Base-by-base conservation (phyloP, 2,113 vertebrate species). In the Limnothrissa miodon region DNA sequence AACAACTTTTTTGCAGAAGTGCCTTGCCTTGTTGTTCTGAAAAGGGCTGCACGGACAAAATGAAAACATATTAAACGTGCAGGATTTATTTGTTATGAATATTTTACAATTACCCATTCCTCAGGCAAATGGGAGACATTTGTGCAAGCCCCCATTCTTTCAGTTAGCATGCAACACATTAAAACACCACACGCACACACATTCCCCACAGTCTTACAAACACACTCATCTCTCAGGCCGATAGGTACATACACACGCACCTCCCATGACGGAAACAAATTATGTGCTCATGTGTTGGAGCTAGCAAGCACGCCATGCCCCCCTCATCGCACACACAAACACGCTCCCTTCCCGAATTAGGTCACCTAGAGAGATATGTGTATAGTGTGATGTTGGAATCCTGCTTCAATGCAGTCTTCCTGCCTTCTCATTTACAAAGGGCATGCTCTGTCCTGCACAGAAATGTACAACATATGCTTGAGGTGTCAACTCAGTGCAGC, bases 361-460 rank as follows among this genome's bases (percentile, higher is more conserved):
- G 82, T 92, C 92, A 93, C 87, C n/a, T n/a, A n/a, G n/a, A 33
- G 87, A 88, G 80, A 39, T 46, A 48, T 39, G 1, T 33, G 21
- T 79, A 29, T 29, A 59, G 2, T 59, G n/a, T 59, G n/a, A n/a
- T 66, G 7, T 29, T 36, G 29, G 9, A 70, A 70, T 33, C 62
- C 62, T 70, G 29, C 25, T 36, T 70, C 62, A 70, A 29, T 36
- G 13, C 29, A 70, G 62, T 70, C 9, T 36, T 70, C 10, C 10
- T 70, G 4, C 13, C 62, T 70, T 29, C 62, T 33, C 29, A 15
- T 70, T 36, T 29, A 33, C 29, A 70, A 70, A 70, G 62, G 62
- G 62, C 29, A 70, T 10, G 42, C 33, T 36, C 25, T 36, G 29
- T 33, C 29, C 9, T 36, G 62, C 62, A 9, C 15, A 29, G 25